Percentiles rank a stretch among this genome's conserved stretches.
These are phyloP conservation scores for Crax fasciolata DNA, from an alignment of 2,797 vertebrate species.

Conservation along the genomic window DNA sequence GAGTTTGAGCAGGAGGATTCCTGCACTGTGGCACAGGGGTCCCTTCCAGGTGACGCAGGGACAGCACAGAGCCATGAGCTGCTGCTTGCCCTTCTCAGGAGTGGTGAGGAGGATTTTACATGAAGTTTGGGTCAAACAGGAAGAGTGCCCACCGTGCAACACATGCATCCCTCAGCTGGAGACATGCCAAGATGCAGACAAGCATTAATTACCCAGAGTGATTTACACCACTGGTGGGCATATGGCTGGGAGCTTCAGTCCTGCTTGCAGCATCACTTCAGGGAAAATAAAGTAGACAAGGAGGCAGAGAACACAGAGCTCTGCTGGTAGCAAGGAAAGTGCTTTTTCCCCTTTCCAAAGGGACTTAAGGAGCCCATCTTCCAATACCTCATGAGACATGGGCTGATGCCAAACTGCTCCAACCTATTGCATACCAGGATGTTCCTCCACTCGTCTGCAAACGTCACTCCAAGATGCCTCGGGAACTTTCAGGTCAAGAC, in stretches of 20 bases:
- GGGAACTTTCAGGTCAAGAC: not conserved
- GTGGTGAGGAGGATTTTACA: fast-evolving
- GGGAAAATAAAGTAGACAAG: not conserved
- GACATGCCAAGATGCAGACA: not conserved
- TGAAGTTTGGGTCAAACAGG: not conserved
- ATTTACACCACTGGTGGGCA: fast-evolving
- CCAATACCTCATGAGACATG: not conserved
- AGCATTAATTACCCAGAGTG: not conserved
- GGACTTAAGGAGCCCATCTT: not conserved
- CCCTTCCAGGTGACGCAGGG: fast-evolving
- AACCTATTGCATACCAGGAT: not conserved
- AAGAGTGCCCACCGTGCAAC: not conserved
- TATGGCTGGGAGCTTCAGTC: not conserved
- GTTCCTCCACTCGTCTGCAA: not conserved
- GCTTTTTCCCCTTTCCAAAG: not conserved
- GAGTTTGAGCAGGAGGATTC: not conserved
- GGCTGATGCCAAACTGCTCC: fast-evolving
- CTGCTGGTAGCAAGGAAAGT: not conserved
- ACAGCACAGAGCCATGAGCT: not conserved
- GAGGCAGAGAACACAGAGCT: not conserved
- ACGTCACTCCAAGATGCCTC: not conserved
- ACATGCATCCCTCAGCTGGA: fast-evolving
- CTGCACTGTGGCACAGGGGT: fast-evolving
- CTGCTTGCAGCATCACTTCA: not conserved
- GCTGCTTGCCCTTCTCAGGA: not conserved